phyloP scores from a whole-genome alignment of 2,113 vertebrate genomes.

The Apeltes quadracus region DNA sequence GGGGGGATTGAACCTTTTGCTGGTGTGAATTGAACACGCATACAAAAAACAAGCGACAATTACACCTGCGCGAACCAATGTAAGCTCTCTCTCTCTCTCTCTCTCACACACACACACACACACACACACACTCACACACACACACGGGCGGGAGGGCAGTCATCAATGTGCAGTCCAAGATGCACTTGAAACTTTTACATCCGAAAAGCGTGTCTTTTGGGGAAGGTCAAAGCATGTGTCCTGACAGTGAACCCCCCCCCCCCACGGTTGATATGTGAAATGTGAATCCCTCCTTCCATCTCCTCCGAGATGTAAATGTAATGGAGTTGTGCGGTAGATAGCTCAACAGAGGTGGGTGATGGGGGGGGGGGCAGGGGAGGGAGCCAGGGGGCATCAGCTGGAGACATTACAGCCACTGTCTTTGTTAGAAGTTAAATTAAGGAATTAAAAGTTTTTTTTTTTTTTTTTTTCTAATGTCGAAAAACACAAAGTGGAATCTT shows the following conservation, averaged over 20 bases:
- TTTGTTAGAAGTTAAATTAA: constrained; percentile 68
- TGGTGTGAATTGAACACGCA: constrained; percentile 74
- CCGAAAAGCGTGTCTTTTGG: constrained; percentile 45
- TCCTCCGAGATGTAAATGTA: constrained; percentile 63
- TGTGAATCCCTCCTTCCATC: constrained; percentile 53
- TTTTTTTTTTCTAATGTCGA: constrained; percentile 58
- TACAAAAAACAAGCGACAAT: constrained; percentile 53
- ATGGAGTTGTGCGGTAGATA: constrained; percentile 69
- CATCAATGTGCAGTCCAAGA: constrained; percentile 40
- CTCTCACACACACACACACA: constrained; percentile 36
- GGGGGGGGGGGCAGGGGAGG: too few relatives aligned
- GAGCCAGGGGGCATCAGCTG: constrained; percentile 21
- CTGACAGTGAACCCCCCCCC: constrained; percentile 46
- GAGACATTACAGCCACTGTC: constrained; percentile 61
- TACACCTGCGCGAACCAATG: constrained; percentile 59
- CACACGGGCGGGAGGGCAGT: constrained; percentile 54
- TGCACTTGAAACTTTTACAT: constrained; percentile 43
- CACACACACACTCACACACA: constrained; percentile 21
- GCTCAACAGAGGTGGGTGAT: constrained; percentile 46
- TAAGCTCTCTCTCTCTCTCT: constrained; percentile 52
- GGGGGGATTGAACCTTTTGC: constrained; percentile 55
- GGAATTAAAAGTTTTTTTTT: constrained; percentile 58
- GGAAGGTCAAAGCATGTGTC: constrained; percentile 37
- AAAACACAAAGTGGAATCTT: constrained; percentile 83
- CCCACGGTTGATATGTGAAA: constrained; percentile 61